Conservation (phyloP, 2,888 invertebrate species). For the Hyalella azteca region DNA sequence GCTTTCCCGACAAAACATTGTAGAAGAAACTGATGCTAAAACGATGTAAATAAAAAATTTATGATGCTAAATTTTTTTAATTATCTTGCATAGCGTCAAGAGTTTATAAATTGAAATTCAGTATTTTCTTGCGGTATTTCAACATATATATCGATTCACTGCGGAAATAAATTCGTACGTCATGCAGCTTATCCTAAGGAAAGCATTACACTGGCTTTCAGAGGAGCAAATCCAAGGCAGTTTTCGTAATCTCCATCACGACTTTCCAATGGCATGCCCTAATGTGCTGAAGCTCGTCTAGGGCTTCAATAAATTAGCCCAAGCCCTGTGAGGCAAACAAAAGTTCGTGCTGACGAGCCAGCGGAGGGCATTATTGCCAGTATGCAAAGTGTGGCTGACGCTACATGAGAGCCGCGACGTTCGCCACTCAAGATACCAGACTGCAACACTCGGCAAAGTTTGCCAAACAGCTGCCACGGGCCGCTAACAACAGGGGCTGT, state of each 20-base stretch:
- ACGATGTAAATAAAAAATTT: too few relatives aligned
- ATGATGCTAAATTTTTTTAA: too few relatives aligned
- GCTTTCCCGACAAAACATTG: too few relatives aligned
- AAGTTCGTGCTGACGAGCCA: constrained; percentile 29
- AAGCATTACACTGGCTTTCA: constrained; percentile 20
- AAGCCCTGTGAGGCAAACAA: constrained; percentile 35
- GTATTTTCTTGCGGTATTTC: too few relatives aligned
- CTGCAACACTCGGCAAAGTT: constrained; percentile 31
- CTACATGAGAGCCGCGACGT: constrained; percentile 27
- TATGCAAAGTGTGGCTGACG: constrained; percentile 35
- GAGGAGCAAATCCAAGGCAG: not conserved
- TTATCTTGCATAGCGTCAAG: too few relatives aligned
- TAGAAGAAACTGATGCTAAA: too few relatives aligned
- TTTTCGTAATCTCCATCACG: constrained; percentile 22
- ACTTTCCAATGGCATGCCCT: constrained; percentile 33
- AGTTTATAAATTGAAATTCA: too few relatives aligned
- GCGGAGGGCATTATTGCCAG: constrained; percentile 30
- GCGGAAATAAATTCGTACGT: not conserved
- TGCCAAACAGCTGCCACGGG: constrained; percentile 19
- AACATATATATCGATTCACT: too few relatives aligned
- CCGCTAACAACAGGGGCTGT: constrained; percentile 10
- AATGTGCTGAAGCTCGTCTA: constrained; percentile 23
- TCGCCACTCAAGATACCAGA: constrained; percentile 30
- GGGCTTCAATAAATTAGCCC: constrained; percentile 37
- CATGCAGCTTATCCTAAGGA: constrained; percentile 4